phyloP scores from a whole-genome alignment of 2,113 vertebrate genomes.

The Forbesichthys papilliferus region DNA sequence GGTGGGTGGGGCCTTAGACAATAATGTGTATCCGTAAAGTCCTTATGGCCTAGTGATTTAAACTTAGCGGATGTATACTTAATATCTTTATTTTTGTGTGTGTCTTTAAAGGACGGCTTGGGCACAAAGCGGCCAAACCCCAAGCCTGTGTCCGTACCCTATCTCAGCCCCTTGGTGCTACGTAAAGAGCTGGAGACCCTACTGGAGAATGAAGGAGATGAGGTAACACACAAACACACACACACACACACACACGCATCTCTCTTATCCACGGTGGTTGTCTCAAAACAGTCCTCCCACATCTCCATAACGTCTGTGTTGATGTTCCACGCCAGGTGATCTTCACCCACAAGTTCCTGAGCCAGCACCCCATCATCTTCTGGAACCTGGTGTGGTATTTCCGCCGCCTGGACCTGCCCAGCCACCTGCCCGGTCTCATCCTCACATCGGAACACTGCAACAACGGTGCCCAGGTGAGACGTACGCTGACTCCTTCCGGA shows the following conservation, averaged over 20 bases:
- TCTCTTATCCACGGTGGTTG: not conserved
- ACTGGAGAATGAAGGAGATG: constrained; percentile 95
- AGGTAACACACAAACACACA: constrained; percentile 67
- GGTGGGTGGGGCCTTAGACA: not conserved
- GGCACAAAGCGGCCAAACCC: constrained; percentile 82
- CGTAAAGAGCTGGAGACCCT: constrained; percentile 96
- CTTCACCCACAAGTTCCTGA: constrained; percentile 95
- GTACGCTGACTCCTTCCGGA: not conserved
- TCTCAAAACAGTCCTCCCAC: not conserved
- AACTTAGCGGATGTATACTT: not conserved
- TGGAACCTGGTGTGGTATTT: constrained; percentile 99
- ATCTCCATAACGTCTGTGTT: not conserved
- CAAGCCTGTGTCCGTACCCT: constrained; percentile 91
- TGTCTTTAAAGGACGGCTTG: constrained; percentile 81
- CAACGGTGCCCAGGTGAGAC: constrained; percentile 85
- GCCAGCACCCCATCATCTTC: constrained; percentile 98
- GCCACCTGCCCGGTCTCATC: constrained; percentile 92
- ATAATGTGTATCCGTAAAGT: not conserved
- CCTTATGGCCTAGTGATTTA: not conserved
- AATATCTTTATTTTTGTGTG: constrained; percentile 6
- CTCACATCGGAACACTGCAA: constrained; percentile 97
- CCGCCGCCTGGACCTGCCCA: constrained; percentile 88
- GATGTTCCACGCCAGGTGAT: constrained; percentile 78
- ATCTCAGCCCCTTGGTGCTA: constrained; percentile 93
- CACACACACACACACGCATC: rapidly evolving